Base-by-base conservation (phyloP, 1,140 invertebrate species). In the Drosophila tani region DNA sequence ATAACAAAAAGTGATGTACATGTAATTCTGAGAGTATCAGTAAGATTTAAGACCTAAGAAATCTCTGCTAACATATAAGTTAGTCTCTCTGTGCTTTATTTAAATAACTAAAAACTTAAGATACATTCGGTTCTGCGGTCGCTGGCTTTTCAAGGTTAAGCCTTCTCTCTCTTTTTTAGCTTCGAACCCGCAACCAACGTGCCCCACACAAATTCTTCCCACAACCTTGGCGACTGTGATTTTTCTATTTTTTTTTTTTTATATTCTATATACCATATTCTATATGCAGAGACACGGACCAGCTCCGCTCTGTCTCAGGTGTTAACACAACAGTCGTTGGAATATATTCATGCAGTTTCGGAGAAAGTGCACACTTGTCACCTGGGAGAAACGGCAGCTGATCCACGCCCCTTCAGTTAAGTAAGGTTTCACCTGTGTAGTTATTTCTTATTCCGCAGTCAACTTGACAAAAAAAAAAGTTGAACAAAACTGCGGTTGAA, bases 281-380 rank as follows among this genome's bases (percentile, higher is more conserved):
- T 40, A 40, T 56, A 71, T 77, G 65, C 53, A 50, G 58, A 64
- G 40, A 53, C 14, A 35, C 11, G 21, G 45, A 17, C 41, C 7
- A 35, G 58, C 32, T 47, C 46, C 50, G 43, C 41, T 40, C 35
- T 7, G 27, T 2, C 35, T 76, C 35, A 43, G 40, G 11, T 77
- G 43, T 58, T 41, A 15, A 19, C 40, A 11, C 21, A 51, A 58
- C n/a, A 41, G 12, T 21, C 2, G 50, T 35, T 9, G 77, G 82
- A 79, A 82, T 84, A 90, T 84, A 87, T 87, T 84, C 71, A 87
- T 87, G 68, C 51, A 68, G 32, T 59, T 77, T 65, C 15, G 65
- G 76, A 70, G 83, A 87, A 90, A 88, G 65, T 76, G 55, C 67
- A 84, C 83, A 84, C 62, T 75, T 83, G 82, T 51, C 47, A 49